Base-by-base conservation (phyloP, 2,888 invertebrate species). In the Eupithecia exiguata region DNA sequence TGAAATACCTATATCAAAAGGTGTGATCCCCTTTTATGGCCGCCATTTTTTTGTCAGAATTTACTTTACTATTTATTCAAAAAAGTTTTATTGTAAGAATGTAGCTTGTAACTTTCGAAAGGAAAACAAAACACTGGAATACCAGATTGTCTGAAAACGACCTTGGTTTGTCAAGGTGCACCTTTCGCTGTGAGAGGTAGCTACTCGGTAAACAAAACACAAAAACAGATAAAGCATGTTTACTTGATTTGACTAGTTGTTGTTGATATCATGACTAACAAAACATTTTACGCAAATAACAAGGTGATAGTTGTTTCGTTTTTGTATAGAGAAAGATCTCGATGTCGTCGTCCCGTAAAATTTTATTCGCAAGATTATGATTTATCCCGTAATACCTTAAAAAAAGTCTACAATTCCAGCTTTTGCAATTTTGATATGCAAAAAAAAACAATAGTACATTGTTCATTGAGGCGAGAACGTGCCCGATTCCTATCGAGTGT, bases 141-240 rank as follows among this genome's bases (percentile, higher is more conserved):
- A 46, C 9, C 46, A 58, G 58, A 58, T 58, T 58, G 53, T 53
- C 21, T 53, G 25, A 25, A 12, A 14, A 14, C 58, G 25, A 58
- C 58, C 58, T 58, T 58, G 58, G 21, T 14, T 12, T 25, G 21
- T 58, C 58, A 58, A 58, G 58, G 58, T 25, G 12, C 25, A 25
- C 21, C 21, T 58, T 58, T 58, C 58, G 18, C 46, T 1, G 1
- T n/a, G 43, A 2, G 3, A 2, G 2, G 12, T 40, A 40, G 12
- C 12, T 40, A 40, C 40, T 58, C 58, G 12, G 58, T 58, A 25
- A 58, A 58, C 25, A 58, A 49, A 53, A 53, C 53, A 53, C 18
- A 21, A 58, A 53, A 58, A 58, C 58, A 58, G 58, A 58, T 58
- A 25, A 58, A 58, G 5, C 58, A 58, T 25, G 58, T 58, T 58